Percentiles rank a stretch among this genome's conserved stretches.
Evolutionary conservation across 2,888 invertebrate species (phyloP).

Genomic region (Phanerotoma sp.): DNA sequence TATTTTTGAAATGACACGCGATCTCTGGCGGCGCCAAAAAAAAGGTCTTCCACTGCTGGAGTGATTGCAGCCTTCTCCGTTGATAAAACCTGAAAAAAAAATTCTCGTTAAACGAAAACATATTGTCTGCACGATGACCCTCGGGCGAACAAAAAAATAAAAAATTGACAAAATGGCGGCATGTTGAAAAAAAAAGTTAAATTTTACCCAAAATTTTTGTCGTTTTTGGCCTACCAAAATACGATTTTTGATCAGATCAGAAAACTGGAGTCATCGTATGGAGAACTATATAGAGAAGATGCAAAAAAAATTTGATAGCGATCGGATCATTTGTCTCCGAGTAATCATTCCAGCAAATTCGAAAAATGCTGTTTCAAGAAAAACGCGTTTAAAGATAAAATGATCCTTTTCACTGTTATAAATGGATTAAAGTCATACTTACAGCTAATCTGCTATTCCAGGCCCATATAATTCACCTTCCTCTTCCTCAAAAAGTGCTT

Average conservation of each 20-base stretch:
- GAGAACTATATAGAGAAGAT: constrained; percentile 2
- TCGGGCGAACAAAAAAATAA: background rate
- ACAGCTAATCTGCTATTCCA: background rate
- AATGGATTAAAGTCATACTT: background rate
- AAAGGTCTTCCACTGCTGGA: too few species aligned
- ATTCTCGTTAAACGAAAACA: background rate
- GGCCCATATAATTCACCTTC: background rate
- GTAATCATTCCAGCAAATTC: too few species aligned
- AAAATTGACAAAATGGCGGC: constrained; percentile 7
- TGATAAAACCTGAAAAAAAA: background rate
- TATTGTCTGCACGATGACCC: constrained; percentile 1
- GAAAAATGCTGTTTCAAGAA: too few species aligned
- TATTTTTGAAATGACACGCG: too few species aligned
- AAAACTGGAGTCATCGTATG: too few species aligned
- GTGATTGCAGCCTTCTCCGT: too few species aligned
- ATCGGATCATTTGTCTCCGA: background rate
- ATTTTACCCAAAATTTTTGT: constrained; percentile 3
- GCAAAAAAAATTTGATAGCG: background rate
- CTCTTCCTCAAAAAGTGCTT: background rate
- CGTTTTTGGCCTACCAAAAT: too few species aligned
- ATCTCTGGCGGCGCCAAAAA: too few species aligned
- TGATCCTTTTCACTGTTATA: background rate
- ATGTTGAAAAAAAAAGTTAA: background rate
- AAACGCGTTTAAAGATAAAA: too few species aligned
- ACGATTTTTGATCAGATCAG: too few species aligned